Evolutionary conservation across 2,113 vertebrate genomes (phyloP).

Genomic region (Pteropus alecto): DNA sequence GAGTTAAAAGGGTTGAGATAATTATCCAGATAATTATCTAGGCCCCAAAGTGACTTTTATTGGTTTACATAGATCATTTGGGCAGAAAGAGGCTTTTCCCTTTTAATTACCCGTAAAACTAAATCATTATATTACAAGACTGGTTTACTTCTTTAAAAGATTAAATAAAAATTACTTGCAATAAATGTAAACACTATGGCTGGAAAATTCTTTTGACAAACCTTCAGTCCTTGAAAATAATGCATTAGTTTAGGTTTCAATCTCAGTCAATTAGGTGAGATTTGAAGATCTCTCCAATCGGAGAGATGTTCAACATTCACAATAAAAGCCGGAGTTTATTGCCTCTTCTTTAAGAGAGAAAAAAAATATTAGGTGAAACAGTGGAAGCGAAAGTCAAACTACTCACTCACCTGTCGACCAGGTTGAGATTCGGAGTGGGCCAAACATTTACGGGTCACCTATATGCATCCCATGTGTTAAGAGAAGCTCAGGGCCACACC

Average conservation of each 20-base stretch:
- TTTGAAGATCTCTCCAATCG: neutral
- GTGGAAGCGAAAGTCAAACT: neutral
- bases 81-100: constrained; percentile 45
- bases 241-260: neutral
- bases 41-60: constrained; percentile 57
- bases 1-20: constrained; percentile 35
- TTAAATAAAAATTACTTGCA: constrained; percentile 57
- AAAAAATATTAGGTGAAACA: neutral
- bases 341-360: neutral
- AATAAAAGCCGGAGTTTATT: neutral
- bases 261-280: neutral
- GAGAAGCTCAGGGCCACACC: neutral
- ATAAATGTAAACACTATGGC: constrained; percentile 6
- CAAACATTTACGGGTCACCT: neutral
- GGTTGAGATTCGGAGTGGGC: neutral
- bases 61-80: constrained; percentile 65
- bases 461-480: neutral
- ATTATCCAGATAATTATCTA: constrained; percentile 63
- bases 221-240: neutral
- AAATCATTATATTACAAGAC: constrained; percentile 36
- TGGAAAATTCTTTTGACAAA: neutral
- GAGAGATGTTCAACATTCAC: neutral
- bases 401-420: neutral
- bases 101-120: constrained; percentile 63
- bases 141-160: constrained; percentile 26